These are phyloP conservation scores for Antedon mediterranea DNA, from an alignment of 53 echinoderm and acorn worm species.

Conservation along the genomic window DNA sequence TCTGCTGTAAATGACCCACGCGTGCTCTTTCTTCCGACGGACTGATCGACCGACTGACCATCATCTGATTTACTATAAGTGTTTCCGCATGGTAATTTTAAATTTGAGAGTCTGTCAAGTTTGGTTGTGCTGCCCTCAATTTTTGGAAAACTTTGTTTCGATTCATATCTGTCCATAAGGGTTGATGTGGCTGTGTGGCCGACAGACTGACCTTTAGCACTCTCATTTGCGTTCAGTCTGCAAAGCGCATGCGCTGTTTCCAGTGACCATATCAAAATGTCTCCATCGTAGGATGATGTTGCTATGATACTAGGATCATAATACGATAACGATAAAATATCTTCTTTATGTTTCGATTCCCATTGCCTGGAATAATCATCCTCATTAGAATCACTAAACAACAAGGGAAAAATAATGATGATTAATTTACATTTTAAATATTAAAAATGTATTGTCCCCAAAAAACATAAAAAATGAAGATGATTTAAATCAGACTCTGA, in stretches of 20 bases:
- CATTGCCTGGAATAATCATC: conserved; percentile 84
- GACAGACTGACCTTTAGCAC: conserved; percentile 65
- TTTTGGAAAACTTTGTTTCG: background rate
- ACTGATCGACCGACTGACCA: background rate
- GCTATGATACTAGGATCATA: conserved; percentile 69
- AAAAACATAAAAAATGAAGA: too few species aligned
- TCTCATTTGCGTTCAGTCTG: conserved; percentile 63
- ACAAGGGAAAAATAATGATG: background rate
- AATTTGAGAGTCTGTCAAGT: background rate
- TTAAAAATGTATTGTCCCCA: too few species aligned
- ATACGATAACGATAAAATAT: conserved; percentile 58
- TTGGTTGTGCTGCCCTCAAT: background rate
- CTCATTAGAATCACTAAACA: conserved; percentile 76
- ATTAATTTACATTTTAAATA: too few species aligned
- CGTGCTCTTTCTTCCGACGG: background rate
- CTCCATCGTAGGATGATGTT: conserved; percentile 87
- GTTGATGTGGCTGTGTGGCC: conserved; percentile 34
- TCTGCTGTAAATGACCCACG: background rate
- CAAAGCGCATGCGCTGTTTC: conserved; percentile 80
- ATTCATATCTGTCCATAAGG: background rate
- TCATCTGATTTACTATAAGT: background rate
- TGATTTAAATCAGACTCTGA: too few species aligned
- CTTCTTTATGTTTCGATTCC: conserved; percentile 75
- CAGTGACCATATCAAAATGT: conserved; percentile 91
- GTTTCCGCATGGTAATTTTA: background rate